A percentile compares a stretch with the other conserved stretches of the same genome.
Evolutionary conservation across 2,888 invertebrate species (phyloP).

Genomic region (Cantharis flavilabris): DNA sequence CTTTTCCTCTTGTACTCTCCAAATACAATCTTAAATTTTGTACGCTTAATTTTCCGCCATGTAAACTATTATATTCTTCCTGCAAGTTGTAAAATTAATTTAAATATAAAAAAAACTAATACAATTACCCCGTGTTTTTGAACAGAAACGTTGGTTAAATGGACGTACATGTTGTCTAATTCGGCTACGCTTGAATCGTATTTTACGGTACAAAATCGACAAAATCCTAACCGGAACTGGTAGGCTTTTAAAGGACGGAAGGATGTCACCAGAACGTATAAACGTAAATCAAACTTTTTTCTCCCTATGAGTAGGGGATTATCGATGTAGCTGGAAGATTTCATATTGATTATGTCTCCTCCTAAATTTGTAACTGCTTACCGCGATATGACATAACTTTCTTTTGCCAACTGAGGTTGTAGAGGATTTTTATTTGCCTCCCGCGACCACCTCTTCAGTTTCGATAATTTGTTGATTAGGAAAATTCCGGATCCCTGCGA

Average conservation of each 20-base stretch:
- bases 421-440: conserved; percentile 81
- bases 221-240: conserved; percentile 90
- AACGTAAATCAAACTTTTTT: conserved; percentile 91
- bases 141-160: conserved; percentile 96
- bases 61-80: conserved; percentile 92
- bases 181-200: conserved; percentile 89
- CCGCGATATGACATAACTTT: conserved; percentile 95
- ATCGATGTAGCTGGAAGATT: conserved; percentile 79
- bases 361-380: too few species aligned
- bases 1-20: conserved; percentile 88
- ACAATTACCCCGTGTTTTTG: conserved; percentile 88
- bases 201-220: conserved; percentile 94
- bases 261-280: conserved; percentile 91
- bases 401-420: conserved; percentile 82
- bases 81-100: conserved; percentile 45
- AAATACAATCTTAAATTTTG: conserved; percentile 88
- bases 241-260: conserved; percentile 93
- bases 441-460: conserved; percentile 87
- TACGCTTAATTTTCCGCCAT: conserved; percentile 94
- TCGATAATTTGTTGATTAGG: conserved; percentile 92
- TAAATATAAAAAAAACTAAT: background rate
- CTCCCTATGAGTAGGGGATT: conserved; percentile 94
- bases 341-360: background rate
- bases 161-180: conserved; percentile 91
- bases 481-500: conserved; percentile 95